Conservation (phyloP, 2,888 invertebrate species). For the Cybosia mesomella region DNA sequence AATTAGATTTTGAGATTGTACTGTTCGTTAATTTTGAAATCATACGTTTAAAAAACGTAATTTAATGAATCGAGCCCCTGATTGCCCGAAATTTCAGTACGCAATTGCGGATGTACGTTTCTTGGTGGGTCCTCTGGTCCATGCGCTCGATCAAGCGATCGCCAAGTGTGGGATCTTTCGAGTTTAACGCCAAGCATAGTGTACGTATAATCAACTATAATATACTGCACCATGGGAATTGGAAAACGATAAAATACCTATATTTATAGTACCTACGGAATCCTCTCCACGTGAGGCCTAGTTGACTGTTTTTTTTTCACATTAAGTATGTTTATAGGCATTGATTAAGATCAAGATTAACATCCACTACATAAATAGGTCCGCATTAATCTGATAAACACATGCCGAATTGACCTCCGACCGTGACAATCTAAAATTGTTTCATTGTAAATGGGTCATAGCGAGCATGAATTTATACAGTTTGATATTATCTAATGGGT, state of each 20-base stretch:
- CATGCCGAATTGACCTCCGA: slow-evolving; percentile 59
- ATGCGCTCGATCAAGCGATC: no score
- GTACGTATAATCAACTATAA: no score
- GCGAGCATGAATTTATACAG: slow-evolving; percentile 68
- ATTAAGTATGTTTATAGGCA: not conserved
- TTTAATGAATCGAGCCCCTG: no score
- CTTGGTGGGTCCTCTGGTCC: no score
- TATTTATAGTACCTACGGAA: not conserved
- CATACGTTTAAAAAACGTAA: no score
- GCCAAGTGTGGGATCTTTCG: no score
- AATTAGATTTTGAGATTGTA: no score
- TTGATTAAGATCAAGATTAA: slow-evolving; percentile 20
- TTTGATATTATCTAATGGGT: slow-evolving; percentile 56
- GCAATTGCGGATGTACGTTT: no score
- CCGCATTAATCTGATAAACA: slow-evolving; percentile 34
- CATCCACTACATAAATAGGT: slow-evolving; percentile 17
- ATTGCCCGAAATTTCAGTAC: no score
- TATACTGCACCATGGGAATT: not conserved
- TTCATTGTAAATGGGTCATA: slow-evolving; percentile 66
- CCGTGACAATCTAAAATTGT: slow-evolving; percentile 71
- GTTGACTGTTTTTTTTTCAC: not conserved
- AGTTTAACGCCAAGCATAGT: no score
- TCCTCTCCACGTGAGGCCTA: not conserved
- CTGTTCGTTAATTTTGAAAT: no score
- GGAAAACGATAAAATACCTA: no score